Base-by-base conservation (phyloP, 2,113 vertebrate genomes). In the Varanus komodoensis region DNA sequence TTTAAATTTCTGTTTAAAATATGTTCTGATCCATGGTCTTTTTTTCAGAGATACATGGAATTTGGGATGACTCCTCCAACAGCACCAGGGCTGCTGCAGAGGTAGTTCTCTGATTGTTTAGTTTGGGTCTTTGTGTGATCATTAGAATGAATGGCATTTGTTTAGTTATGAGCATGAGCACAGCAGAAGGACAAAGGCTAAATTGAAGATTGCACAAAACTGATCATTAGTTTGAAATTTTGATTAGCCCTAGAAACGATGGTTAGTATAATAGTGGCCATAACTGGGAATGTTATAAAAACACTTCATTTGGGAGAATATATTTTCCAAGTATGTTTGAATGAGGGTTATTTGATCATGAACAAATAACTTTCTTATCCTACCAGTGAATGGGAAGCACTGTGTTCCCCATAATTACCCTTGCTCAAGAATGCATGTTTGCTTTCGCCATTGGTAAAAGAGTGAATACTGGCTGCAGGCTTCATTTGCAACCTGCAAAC, bases 31-130 rank as follows among this genome's bases (percentile, higher is more conserved):
- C 89, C 90, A 93, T 89, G 94, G 91, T 96, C 44, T 93, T 93
- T 88, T 44, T 93, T 82, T 85, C 96, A 99, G 99, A 98, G 98
- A 91, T 99, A 98, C 11, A 94, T 97, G 88, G 99, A 99, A 87
- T 97, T 98, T 90, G 97, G 97, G 86, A 94, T 98, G 96, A 97
- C 98, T 82, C 98, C 98, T 1, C 95, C 98, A 38, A 87, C 98
- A 89, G 97, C 96, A 75, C 97, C 97, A 69, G 97, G 98, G 88
- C 96, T 98, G 52, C 92, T 98, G 82, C 97, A 98, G 69, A 98
- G 99, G 99, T 99, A 96, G 95, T 93, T 95, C 89, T 84, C 11
- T 74, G 52, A 23, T n/a, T 54, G 0, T 80, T 48, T 84, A 19
- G 84, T 94, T 52, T 64, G 52, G 8, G 6, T 82, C 89, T 83